Evolutionary conservation across 1,140 invertebrate genomes (phyloP).

Genomic region (Hydropsyche tenuis): DNA sequence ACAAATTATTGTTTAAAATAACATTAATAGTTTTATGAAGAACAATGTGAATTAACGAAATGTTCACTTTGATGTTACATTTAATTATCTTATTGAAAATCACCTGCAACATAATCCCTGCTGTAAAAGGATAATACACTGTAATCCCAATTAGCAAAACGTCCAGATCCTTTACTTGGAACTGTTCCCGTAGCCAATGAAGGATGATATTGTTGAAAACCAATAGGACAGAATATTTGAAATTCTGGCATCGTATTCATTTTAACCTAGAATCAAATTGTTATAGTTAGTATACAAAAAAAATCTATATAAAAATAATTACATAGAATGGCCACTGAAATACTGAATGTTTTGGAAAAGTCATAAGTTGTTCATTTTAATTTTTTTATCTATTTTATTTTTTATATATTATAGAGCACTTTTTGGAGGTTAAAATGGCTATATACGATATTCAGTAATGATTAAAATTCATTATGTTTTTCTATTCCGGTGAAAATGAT

Average conservation of each 20-base stretch:
- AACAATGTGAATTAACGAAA: no score
- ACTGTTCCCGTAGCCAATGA: slow-evolving; percentile 63
- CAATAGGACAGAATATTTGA: slow-evolving; percentile 83
- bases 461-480: no score
- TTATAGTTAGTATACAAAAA: slow-evolving; percentile 36
- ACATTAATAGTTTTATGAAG: not conserved
- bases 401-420: no score
- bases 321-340: not conserved
- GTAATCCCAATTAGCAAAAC: slow-evolving; percentile 77
- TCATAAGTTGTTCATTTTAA: no score
- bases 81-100: slow-evolving; percentile 30
- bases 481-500: no score
- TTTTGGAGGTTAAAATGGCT: no score
- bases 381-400: no score
- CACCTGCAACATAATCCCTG: slow-evolving; percentile 78
- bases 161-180: slow-evolving; percentile 74
- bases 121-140: slow-evolving; percentile 83
- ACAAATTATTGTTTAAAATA: not conserved
- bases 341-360: no score
- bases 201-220: slow-evolving; percentile 80
- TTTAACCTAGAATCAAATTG: slow-evolving; percentile 67
- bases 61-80: not conserved
- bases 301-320: slow-evolving; percentile 16
- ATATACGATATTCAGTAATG: no score
- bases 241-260: slow-evolving; percentile 85